These are phyloP conservation scores for Stegophylla sp. DNA, from an alignment of 2,888 invertebrate genomes.

Conservation along the genomic window DNA sequence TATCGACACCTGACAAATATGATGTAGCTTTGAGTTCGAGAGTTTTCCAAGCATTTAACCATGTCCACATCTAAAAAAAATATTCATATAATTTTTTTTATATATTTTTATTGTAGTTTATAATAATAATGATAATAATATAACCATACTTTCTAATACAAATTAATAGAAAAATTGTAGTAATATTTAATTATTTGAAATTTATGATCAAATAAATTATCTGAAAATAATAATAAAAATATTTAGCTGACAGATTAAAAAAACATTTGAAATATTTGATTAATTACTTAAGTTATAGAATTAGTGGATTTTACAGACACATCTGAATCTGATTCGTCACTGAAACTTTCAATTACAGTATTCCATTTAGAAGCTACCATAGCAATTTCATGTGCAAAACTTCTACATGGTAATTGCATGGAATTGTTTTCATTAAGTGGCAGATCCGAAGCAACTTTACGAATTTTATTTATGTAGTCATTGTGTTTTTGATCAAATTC, in stretches of 20 bases:
- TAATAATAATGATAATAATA: background rate
- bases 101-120: background rate
- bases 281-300: slow-evolving; percentile 7
- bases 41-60: background rate
- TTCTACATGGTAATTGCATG: slow-evolving; percentile 3
- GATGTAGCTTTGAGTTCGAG: background rate
- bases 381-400: slow-evolving; percentile 45
- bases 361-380: slow-evolving; percentile 42
- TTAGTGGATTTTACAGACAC: background rate
- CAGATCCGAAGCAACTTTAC: slow-evolving; percentile 31
- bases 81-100: background rate
- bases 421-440: background rate
- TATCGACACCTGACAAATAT: background rate
- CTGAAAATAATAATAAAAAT: background rate
- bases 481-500: background rate
- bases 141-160: background rate
- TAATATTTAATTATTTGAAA: background rate
- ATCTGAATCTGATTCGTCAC: slow-evolving; percentile 42
- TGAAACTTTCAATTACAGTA: slow-evolving; percentile 33
- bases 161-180: background rate
- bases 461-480: background rate
- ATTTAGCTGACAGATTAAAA: background rate
- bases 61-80: background rate
- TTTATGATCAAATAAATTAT: background rate
- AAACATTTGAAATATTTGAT: background rate